Percentiles rank a stretch among this genome's conserved stretches.
These are phyloP conservation scores for Xiphophorus couchianus DNA, from an alignment of 2,113 vertebrate genomes.

Conservation along the genomic window DNA sequence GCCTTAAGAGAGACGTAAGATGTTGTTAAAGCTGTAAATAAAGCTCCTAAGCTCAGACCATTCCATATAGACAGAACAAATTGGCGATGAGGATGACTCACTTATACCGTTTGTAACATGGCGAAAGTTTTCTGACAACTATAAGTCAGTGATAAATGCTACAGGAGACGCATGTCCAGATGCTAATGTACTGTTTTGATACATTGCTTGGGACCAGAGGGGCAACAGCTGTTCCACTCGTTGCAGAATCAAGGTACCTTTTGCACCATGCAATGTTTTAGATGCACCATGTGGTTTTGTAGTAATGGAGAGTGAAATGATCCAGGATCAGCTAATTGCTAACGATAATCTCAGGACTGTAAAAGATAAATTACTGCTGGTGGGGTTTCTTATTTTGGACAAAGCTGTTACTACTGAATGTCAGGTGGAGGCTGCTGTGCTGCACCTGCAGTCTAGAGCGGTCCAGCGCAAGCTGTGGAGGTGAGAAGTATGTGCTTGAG, in stretches of 20 bases:
- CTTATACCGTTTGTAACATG: not conserved
- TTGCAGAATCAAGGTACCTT: not conserved
- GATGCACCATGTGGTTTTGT: not conserved
- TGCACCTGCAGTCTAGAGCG: fast-evolving
- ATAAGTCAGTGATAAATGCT: conserved; percentile 2
- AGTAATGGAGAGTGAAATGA: too few relatives aligned
- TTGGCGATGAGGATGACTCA: not conserved
- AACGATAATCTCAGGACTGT: not conserved
- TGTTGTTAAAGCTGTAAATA: too few relatives aligned
- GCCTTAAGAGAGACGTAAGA: too few relatives aligned
- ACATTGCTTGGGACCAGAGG: not conserved
- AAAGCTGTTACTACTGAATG: not conserved
- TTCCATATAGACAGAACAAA: not conserved
- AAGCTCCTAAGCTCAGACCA: too few relatives aligned
- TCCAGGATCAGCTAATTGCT: too few relatives aligned
- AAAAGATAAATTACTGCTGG: too few relatives aligned
- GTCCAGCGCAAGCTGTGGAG: not conserved
- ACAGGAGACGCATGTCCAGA: not conserved
- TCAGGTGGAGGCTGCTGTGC: not conserved
- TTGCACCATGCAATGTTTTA: not conserved
- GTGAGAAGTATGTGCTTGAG: not conserved
- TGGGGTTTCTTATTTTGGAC: not conserved
- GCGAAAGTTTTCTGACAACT: not conserved
- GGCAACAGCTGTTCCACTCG: not conserved
- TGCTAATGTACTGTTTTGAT: not conserved